Conservation (phyloP, 2,113 vertebrate species). For the Phylloscopus whistleri region DNA sequence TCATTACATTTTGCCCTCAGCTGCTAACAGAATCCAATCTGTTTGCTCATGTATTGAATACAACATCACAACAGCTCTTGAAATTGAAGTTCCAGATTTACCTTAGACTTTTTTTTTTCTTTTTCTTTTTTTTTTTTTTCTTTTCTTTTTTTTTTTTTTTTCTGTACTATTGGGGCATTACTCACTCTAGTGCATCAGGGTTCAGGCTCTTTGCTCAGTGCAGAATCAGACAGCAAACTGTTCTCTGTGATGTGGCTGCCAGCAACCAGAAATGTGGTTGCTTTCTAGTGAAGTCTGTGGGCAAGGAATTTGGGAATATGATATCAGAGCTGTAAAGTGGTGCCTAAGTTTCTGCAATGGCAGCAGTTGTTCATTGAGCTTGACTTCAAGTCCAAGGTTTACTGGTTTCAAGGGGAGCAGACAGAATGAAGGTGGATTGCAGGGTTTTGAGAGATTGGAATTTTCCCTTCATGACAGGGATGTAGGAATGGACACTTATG, state of each 20-base stretch:
- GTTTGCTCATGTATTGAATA: neutral
- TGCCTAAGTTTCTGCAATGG: neutral
- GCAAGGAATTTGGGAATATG: neutral
- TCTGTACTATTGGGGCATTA: neutral
- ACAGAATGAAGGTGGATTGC: neutral
- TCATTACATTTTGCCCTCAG: neutral
- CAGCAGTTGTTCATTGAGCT: neutral
- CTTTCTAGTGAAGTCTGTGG: neutral
- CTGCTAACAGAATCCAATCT: neutral
- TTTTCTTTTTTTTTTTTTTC: neutral
- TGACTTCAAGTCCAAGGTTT: neutral
- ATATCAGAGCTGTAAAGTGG: neutral
- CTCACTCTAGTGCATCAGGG: accelerated
- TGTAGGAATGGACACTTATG: neutral
- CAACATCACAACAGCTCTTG: neutral
- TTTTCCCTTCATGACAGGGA: neutral
- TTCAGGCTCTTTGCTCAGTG: neutral
- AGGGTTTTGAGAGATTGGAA: neutral
- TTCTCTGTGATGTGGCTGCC: neutral
- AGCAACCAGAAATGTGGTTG: neutral
- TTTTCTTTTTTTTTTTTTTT: neutral
- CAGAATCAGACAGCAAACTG: neutral
- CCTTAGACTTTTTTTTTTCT: neutral
- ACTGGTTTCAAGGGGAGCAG: neutral
- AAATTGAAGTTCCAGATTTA: neutral